phyloP scores from a whole-genome alignment of 1,140 invertebrate genomes.

The Wasmannia auropunctata region DNA sequence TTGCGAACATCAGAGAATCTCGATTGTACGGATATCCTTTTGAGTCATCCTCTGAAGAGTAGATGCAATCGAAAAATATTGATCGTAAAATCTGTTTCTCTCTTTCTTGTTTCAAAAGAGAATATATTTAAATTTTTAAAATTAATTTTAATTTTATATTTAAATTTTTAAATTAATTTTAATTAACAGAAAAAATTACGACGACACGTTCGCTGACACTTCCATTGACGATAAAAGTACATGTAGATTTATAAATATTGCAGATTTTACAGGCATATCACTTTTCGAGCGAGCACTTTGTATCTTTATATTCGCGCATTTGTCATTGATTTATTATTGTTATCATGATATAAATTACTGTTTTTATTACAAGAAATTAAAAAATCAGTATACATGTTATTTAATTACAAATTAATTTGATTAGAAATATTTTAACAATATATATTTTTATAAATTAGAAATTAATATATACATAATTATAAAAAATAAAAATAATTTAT shows the following conservation, averaged over 20 bases:
- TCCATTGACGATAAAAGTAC: neutral
- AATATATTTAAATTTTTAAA: neutral
- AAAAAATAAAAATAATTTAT: neutral
- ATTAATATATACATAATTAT: neutral
- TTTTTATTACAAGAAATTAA: neutral
- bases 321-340: no score
- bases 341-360: neutral
- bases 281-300: neutral
- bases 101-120: neutral
- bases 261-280: no score
- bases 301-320: neutral
- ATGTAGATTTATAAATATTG: neutral
- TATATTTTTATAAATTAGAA: no score
- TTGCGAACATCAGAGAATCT: neutral
- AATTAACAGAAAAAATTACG: neutral
- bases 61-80: neutral
- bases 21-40: neutral
- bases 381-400: neutral
- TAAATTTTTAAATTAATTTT: no score
- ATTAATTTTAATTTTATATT: no score
- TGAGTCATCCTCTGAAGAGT: neutral
- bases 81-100: neutral
- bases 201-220: neutral
- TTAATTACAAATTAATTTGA: no score
- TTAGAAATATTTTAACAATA: no score